Conservation (phyloP, 2,113 vertebrate genomes). For the Misgurnus anguillicaudatus region DNA sequence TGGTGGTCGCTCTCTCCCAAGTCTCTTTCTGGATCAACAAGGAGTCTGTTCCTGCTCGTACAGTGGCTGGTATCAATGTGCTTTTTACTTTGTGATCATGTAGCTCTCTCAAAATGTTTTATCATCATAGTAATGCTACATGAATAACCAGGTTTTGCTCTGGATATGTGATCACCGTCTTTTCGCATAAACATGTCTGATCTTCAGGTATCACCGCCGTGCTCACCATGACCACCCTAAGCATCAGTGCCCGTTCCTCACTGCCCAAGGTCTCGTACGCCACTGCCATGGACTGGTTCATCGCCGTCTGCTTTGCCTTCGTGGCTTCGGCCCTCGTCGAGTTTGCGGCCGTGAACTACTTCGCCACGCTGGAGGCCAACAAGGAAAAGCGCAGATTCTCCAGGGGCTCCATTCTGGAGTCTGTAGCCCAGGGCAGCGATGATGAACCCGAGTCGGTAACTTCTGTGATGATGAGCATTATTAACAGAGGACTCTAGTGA, state of each 20-base stretch:
- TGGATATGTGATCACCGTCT: no score
- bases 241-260: constrained; percentile 92
- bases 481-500: constrained; percentile 1
- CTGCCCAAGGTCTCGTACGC: constrained; percentile 94
- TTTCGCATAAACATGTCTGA: not conserved
- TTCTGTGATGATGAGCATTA: not conserved
- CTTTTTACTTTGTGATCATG: not conserved
- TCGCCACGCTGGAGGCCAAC: constrained; percentile 84
- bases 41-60: constrained; percentile 81
- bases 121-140: no score
- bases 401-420: constrained; percentile 74
- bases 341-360: constrained; percentile 96
- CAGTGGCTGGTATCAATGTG: constrained; percentile 73
- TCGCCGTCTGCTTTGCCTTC: constrained; percentile 93
- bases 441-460: constrained; percentile 79
- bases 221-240: constrained; percentile 94
- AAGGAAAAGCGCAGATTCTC: constrained; percentile 74
- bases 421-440: constrained; percentile 58
- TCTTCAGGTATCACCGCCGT: constrained; percentile 90
- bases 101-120: not conserved
- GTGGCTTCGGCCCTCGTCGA: constrained; percentile 92
- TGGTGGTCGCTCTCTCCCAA: constrained; percentile 84
- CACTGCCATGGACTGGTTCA: constrained; percentile 97
- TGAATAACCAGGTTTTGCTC: no score
- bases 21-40: constrained; percentile 86